phyloP scores from a whole-genome alignment of 2,797 vertebrate genomes.

The Macrochelys suwanniensis region DNA sequence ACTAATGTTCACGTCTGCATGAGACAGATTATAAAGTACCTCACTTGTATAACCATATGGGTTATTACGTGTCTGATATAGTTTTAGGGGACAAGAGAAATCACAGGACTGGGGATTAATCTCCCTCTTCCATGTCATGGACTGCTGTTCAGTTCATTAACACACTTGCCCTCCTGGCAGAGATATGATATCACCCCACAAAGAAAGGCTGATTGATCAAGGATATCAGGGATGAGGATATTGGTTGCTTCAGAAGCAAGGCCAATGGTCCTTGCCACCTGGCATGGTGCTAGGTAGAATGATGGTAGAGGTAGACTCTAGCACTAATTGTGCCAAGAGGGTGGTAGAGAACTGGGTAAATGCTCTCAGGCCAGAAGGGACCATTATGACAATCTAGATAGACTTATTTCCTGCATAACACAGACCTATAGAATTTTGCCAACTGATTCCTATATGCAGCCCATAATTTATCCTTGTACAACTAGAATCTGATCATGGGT shows the following conservation, averaged over 20 bases:
- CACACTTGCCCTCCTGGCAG: accelerated
- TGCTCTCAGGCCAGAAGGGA: background rate
- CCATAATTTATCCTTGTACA: accelerated
- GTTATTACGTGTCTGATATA: accelerated
- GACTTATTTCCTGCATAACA: background rate
- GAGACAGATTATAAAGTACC: background rate
- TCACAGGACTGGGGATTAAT: background rate
- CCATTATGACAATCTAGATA: background rate
- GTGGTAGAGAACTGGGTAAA: accelerated
- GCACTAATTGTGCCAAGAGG: background rate
- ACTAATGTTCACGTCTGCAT: background rate
- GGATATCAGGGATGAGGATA: background rate
- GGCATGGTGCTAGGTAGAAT: background rate
- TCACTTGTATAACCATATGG: background rate
- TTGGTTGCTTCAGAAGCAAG: background rate
- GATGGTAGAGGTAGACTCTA: background rate
- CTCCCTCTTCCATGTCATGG: background rate
- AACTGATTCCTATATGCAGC: background rate
- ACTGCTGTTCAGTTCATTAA: background rate
- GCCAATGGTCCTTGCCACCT: background rate
- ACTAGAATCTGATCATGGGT: background rate
- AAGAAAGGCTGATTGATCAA: background rate
- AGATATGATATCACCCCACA: background rate
- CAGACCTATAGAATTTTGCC: background rate
- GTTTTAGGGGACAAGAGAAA: conserved; percentile 12